Percentiles rank a stretch among this genome's conserved stretches.
Evolutionary conservation across 2,888 invertebrate species (phyloP).

Genomic region (Lycophotia porphyrea): DNA sequence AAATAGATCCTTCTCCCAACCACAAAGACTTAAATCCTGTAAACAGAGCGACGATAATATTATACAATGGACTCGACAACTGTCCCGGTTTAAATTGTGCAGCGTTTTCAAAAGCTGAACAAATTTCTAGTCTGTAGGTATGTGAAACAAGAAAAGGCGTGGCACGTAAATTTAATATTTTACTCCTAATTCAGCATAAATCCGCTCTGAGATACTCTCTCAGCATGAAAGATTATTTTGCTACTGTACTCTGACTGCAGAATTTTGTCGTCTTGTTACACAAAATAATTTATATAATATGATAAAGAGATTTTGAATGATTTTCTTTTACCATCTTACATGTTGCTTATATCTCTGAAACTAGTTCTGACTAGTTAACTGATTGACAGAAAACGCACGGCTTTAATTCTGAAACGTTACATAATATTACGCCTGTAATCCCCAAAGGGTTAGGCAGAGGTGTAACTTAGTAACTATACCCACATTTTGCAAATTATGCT

Average conservation of each 20-base stretch:
- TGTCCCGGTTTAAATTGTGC: background rate
- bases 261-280: slow-evolving; percentile 32
- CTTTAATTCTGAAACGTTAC: background rate
- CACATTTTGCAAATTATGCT: background rate
- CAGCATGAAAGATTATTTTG: slow-evolving; percentile 69
- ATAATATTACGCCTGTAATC: background rate
- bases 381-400: background rate
- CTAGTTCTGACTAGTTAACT: background rate
- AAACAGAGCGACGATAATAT: slow-evolving; percentile 24
- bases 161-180: slow-evolving; percentile 76
- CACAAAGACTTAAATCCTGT: slow-evolving; percentile 33
- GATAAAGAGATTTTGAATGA: background rate
- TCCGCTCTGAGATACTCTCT: slow-evolving; percentile 62
- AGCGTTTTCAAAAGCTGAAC: slow-evolving; percentile 10
- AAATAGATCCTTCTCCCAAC: slow-evolving; percentile 40
- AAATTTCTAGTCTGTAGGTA: slow-evolving; percentile 36
- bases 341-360: background rate
- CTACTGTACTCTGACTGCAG: slow-evolving; percentile 30
- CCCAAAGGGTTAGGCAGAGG: background rate
- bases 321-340: background rate
- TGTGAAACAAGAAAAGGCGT: slow-evolving; percentile 53
- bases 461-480: background rate
- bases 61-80: slow-evolving; percentile 21
- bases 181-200: slow-evolving; percentile 73
- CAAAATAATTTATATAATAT: slow-evolving; percentile 12